A percentile compares a stretch with the other conserved stretches of the same genome.
These are phyloP conservation scores for Pteria penguin DNA, from an alignment of 2,888 invertebrate genomes.

Conservation along the genomic window DNA sequence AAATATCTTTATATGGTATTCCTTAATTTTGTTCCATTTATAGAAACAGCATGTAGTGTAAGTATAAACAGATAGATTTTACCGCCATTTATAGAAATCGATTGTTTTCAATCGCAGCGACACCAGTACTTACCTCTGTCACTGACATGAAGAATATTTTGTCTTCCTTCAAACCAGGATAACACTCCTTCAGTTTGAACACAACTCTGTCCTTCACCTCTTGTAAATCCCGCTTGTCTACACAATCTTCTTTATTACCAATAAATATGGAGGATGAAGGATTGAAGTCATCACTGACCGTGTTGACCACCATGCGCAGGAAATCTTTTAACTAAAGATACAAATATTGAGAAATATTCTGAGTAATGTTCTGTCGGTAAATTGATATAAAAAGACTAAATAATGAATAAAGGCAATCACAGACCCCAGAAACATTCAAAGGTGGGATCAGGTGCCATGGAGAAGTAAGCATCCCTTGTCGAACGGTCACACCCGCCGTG, in stretches of 20 bases:
- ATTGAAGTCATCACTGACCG: conserved; percentile 64
- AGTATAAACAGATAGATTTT: too few species aligned
- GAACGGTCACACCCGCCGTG: too few species aligned
- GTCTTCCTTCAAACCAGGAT: conserved; percentile 58
- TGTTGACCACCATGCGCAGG: conserved; percentile 57
- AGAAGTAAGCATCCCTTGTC: too few species aligned
- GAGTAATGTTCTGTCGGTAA: background rate
- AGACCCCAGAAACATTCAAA: background rate
- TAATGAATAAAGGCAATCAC: too few species aligned
- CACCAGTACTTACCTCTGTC: conserved; percentile 53
- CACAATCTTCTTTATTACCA: conserved; percentile 74
- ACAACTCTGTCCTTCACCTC: conserved; percentile 62
- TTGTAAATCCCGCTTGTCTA: conserved; percentile 54
- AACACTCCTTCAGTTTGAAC: conserved; percentile 55
- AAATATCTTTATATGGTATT: too few species aligned
- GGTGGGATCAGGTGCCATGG: too few species aligned
- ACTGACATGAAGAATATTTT: conserved; percentile 70
- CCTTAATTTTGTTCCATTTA: too few species aligned
- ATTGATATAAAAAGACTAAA: background rate
- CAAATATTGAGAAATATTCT: background rate
- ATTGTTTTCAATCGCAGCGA: too few species aligned
- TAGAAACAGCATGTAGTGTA: too few species aligned
- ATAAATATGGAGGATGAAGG: conserved; percentile 73
- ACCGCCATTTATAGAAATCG: too few species aligned
- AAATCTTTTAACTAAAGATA: conserved; percentile 62